Evolutionary conservation across 2,113 vertebrate genomes (phyloP).

Genomic region (Pedionomus torquatus): DNA sequence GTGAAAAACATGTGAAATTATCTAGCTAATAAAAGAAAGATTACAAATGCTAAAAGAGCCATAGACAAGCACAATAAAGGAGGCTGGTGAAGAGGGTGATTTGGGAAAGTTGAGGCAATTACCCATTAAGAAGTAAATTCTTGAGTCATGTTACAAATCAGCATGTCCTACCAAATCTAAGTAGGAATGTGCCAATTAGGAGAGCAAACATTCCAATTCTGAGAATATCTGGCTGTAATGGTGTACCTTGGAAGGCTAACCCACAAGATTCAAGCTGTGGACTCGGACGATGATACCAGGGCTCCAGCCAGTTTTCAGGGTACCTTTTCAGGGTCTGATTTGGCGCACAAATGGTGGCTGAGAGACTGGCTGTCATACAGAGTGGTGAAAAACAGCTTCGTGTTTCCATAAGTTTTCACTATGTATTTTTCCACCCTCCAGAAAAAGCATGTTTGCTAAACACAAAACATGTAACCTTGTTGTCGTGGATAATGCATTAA

Average conservation of each 20-base stretch:
- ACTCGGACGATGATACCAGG: not conserved
- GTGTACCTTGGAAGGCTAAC: not conserved
- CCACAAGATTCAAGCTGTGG: not conserved
- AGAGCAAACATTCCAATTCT: slow-evolving; percentile 29
- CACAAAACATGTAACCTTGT: slow-evolving; percentile 38
- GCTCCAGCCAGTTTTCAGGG: not conserved
- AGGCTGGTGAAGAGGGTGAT: not conserved
- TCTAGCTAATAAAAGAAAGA: not conserved
- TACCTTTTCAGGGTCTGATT: not conserved
- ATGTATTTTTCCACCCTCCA: slow-evolving; percentile 48
- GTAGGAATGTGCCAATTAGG: slow-evolving; percentile 61
- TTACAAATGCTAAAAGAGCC: slow-evolving; percentile 7
- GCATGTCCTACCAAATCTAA: slow-evolving; percentile 51
- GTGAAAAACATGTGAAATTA: slow-evolving; percentile 2
- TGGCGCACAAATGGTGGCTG: not conserved
- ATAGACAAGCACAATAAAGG: not conserved
- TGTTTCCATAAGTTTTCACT: not conserved
- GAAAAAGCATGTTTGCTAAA: slow-evolving; percentile 48
- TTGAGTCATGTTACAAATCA: slow-evolving; percentile 53
- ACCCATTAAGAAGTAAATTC: slow-evolving; percentile 50
- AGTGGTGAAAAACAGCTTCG: slow-evolving; percentile 30
- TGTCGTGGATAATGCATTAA: slow-evolving; percentile 36
- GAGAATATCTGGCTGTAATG: not conserved
- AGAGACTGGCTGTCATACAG: slow-evolving; percentile 7
- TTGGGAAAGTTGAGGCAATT: slow-evolving; percentile 37